phyloP scores from a whole-genome alignment of 2,888 invertebrate genomes.

The Reticulitermes lucifugus region DNA sequence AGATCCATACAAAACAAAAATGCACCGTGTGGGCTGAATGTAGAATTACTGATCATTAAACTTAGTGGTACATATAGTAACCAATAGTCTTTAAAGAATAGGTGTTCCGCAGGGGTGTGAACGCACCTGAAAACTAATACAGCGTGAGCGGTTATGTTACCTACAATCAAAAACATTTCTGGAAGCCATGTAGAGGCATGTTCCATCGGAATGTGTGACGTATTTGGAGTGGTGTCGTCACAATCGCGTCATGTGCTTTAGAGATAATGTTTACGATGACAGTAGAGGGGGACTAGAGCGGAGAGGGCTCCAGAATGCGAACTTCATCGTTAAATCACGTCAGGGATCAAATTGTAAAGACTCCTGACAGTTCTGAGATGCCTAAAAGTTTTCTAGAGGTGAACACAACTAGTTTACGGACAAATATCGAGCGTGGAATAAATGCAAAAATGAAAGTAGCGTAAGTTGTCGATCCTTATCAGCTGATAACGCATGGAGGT shows the following conservation, averaged over 20 bases:
- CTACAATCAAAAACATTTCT: no score
- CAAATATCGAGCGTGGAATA: background rate
- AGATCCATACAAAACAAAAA: no score
- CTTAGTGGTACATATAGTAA: no score
- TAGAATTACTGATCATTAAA: no score
- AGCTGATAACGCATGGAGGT: background rate
- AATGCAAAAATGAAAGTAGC: background rate
- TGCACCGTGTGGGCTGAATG: no score
- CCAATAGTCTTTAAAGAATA: no score
- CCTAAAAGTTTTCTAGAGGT: background rate
- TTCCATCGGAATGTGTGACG: constrained; percentile 11
- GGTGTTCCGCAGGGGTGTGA: no score
- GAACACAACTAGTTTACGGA: background rate
- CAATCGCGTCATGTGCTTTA: background rate
- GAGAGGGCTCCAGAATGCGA: background rate
- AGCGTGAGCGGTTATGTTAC: no score
- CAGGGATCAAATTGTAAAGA: background rate
- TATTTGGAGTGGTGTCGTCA: constrained; percentile 10
- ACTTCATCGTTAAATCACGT: background rate
- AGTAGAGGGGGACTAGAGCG: background rate
- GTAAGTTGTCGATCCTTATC: background rate
- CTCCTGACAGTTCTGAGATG: background rate
- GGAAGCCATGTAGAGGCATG: background rate
- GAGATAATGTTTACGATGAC: background rate
- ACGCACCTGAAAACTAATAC: no score